Percentiles rank a stretch among this genome's conserved stretches.
Conservation (phyloP, 2,888 invertebrate species). For the Leucophora obtusa region DNA sequence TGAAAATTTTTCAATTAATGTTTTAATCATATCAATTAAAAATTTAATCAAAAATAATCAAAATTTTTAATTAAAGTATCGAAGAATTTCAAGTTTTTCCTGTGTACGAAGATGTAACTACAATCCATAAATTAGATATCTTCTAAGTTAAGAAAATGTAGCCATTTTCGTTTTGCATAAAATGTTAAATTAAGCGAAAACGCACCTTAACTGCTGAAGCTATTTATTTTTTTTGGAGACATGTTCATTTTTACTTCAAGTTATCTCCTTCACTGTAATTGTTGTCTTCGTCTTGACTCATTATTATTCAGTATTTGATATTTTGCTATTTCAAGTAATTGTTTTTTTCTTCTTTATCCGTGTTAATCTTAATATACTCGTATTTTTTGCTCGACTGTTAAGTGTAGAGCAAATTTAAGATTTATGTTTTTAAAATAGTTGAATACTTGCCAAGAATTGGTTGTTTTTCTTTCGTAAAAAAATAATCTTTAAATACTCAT, state of each 20-base stretch:
- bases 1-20: no score
- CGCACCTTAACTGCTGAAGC: no score
- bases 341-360: slow-evolving; percentile 23
- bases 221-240: no score
- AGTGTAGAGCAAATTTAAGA: slow-evolving; percentile 31
- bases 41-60: no score
- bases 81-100: no score
- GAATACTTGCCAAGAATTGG: slow-evolving; percentile 47
- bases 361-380: slow-evolving; percentile 40
- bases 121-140: no score
- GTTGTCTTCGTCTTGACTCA: slow-evolving; percentile 1
- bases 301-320: slow-evolving; percentile 1
- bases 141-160: no score
- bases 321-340: slow-evolving; percentile 19
- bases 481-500: slow-evolving; percentile 7
- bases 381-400: slow-evolving; percentile 39
- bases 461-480: slow-evolving; percentile 26
- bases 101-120: no score
- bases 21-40: no score
- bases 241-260: not conserved
- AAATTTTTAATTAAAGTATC: no score
- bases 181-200: no score
- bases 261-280: not conserved
- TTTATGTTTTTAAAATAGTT: slow-evolving; percentile 49
- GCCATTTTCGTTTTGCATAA: no score